A percentile compares a stretch with the other conserved stretches of the same genome.
phyloP scores from a whole-genome alignment of 2,888 invertebrate genomes.

The Branchellion lobata region DNA sequence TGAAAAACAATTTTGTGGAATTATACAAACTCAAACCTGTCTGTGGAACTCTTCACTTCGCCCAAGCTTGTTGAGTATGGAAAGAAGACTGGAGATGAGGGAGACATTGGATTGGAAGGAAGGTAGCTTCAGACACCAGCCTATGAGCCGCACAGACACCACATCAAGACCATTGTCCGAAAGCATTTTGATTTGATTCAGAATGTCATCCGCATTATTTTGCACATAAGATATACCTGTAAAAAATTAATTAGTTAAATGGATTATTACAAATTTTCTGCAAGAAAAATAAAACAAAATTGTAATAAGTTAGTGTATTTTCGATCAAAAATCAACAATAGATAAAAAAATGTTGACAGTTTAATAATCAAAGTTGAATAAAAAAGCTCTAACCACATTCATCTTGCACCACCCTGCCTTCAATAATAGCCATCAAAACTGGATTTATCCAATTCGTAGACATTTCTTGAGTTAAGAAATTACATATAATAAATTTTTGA shows the following conservation, averaged over 20 bases:
- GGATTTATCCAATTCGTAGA: constrained; percentile 28
- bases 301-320: no score
- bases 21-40: constrained; percentile 23
- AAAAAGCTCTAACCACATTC: constrained; percentile 14
- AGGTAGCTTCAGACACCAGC: constrained; percentile 33
- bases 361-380: background rate
- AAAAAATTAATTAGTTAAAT: background rate
- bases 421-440: constrained; percentile 21
- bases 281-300: no score
- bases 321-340: no score
- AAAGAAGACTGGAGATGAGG: constrained; percentile 33
- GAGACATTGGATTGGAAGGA: constrained; percentile 16
- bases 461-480: background rate
- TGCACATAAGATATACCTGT: constrained; percentile 19
- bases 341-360: no score
- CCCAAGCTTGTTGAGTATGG: constrained; percentile 34
- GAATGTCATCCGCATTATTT: background rate
- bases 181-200: constrained; percentile 22
- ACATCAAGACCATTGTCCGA: constrained; percentile 26
- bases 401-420: constrained; percentile 24
- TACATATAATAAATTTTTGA: background rate
- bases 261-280: background rate
- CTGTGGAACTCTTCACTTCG: constrained; percentile 42
- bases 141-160: constrained; percentile 3
- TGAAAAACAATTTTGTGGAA: background rate